Conservation (phyloP, 2,113 vertebrate genomes). For the Piaya cayana region DNA sequence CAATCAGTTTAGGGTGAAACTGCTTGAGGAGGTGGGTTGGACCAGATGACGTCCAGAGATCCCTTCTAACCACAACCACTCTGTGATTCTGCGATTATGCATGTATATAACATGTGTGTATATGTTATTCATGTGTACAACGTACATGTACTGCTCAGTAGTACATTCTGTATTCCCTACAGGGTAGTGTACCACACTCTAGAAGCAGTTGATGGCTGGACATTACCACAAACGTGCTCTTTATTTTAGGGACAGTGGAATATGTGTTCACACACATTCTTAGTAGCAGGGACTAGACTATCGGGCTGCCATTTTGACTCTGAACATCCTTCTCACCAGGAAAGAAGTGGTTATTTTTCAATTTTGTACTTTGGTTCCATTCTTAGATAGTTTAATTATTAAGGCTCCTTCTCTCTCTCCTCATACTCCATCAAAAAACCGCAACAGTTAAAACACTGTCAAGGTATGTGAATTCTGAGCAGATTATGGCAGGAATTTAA, state of each 20-base stretch:
- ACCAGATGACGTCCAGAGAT: not conserved
- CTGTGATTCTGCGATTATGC: not conserved
- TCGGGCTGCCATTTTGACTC: not conserved
- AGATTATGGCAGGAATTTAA: not conserved
- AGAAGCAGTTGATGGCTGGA: not conserved
- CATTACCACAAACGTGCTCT: not conserved
- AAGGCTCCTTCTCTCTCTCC: not conserved
- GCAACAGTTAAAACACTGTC: not conserved
- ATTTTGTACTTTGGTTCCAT: not conserved
- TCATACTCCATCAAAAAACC: not conserved
- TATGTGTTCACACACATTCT: not conserved
- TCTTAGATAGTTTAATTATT: not conserved
- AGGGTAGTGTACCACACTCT: not conserved
- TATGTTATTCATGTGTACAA: too few species aligned
- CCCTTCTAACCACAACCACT: not conserved
- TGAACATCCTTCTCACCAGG: not conserved
- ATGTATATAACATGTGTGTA: too few species aligned
- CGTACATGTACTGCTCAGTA: not conserved
- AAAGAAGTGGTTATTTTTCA: not conserved
- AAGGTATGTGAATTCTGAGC: not conserved
- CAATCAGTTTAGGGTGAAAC: not conserved
- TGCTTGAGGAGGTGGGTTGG: not conserved
- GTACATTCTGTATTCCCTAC: not conserved
- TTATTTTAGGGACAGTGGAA: not conserved
- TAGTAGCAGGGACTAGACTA: not conserved